phyloP scores from a whole-genome alignment of 2,113 vertebrate species.

The Otocyon megalotis region DNA sequence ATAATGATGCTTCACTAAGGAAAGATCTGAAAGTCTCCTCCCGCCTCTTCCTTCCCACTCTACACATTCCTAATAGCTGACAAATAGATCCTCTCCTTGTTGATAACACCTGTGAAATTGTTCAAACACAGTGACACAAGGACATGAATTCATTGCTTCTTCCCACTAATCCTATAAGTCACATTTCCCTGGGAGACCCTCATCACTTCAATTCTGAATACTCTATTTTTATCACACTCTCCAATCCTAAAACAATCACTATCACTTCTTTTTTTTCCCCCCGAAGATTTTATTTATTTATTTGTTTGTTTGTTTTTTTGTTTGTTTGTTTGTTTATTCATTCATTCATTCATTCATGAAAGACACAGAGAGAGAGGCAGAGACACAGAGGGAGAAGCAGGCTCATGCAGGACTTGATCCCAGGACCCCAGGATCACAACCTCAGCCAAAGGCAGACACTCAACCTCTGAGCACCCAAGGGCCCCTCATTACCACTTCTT shows the following conservation, averaged over 20 bases:
- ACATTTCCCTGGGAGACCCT: not conserved
- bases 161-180: not conserved
- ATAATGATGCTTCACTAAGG: not conserved
- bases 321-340: no score
- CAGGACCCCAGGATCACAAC: no score
- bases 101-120: not conserved
- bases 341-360: no score
- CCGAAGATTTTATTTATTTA: no score
- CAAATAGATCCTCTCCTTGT: not conserved
- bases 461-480: no score
- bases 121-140: not conserved
- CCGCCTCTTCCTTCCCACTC: not conserved
- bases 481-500: not conserved
- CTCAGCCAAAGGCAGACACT: no score
- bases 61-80: not conserved
- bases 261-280: not conserved
- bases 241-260: not conserved
- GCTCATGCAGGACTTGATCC: no score
- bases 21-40: not conserved
- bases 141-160: not conserved
- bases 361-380: no score
- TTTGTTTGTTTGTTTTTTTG: no score
- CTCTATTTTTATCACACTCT: not conserved
- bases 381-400: no score
- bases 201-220: not conserved